Percentiles rank a stretch among this genome's conserved stretches.
These are phyloP conservation scores for Coluber constrictor DNA, from an alignment of 2,797 vertebrate genomes.

Conservation along the genomic window DNA sequence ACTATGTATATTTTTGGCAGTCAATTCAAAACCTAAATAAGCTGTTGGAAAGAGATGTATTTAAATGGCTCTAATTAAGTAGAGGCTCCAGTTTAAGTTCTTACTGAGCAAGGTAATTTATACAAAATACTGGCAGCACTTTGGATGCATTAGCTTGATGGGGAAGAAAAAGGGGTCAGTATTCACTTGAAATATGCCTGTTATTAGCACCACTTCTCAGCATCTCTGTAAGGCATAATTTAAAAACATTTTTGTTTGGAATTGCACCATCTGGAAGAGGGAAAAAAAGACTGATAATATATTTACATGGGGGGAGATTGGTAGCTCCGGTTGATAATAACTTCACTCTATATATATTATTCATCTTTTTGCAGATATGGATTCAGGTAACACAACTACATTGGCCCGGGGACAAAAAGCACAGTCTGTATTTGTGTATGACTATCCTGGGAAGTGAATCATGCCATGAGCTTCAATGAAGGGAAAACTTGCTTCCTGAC, in stretches of 20 bases:
- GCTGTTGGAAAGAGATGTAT: conserved; percentile 18
- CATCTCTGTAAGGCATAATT: conserved; percentile 51
- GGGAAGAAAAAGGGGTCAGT: conserved; percentile 55
- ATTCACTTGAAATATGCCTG: conserved; percentile 51
- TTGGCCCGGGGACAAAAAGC: background rate
- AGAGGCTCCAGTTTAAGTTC: conserved; percentile 41
- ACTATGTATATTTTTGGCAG: conserved; percentile 10
- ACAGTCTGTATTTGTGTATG: background rate
- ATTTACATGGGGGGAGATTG: conserved; percentile 42
- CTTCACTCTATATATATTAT: background rate
- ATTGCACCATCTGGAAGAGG: conserved; percentile 57
- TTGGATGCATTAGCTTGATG: conserved; percentile 27
- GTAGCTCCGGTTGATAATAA: background rate
- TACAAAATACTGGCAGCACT: conserved; percentile 24
- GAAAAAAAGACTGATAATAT: conserved; percentile 37
- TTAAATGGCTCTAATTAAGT: conserved; percentile 54
- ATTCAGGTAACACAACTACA: rapidly evolving
- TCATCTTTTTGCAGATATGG: rapidly evolving
- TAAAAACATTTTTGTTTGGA: conserved; percentile 57
- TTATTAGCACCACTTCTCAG: conserved; percentile 49
- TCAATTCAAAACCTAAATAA: conserved; percentile 29
- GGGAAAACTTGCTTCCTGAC: background rate
- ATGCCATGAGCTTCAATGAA: background rate
- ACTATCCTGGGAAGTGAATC: background rate
- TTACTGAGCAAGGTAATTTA: conserved; percentile 29